These are phyloP conservation scores for Paedocypris sp. DNA, from an alignment of 2,113 vertebrate species.

Conservation along the genomic window DNA sequence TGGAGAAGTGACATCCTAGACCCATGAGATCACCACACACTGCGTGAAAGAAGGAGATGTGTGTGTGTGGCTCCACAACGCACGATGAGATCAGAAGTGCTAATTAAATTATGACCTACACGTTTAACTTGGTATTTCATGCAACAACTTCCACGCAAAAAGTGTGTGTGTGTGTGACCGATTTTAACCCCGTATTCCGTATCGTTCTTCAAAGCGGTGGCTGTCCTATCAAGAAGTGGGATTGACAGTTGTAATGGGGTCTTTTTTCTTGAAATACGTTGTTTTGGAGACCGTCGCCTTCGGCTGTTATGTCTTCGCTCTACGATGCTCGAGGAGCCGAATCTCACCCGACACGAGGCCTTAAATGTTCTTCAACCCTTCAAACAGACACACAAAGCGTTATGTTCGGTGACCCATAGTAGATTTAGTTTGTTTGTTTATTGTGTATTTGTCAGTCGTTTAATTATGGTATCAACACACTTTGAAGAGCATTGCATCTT, in stretches of 20 bases:
- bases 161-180: too few relatives aligned
- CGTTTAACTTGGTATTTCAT: constrained; percentile 28
- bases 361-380: constrained; percentile 4
- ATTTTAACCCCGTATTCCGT: too few relatives aligned
- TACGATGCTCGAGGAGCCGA: constrained; percentile 25
- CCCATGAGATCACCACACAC: constrained; percentile 52
- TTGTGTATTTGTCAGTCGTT: neutral
- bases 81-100: constrained; percentile 48
- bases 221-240: too few relatives aligned
- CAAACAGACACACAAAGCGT: too few relatives aligned
- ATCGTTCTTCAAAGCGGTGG: too few relatives aligned
- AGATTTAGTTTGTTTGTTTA: neutral
- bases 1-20: constrained; percentile 51
- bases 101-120: constrained; percentile 45
- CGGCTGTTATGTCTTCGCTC: constrained; percentile 38
- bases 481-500: too few relatives aligned
- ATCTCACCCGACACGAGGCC: constrained; percentile 2
- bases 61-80: neutral
- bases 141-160: constrained; percentile 4
- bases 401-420: neutral
- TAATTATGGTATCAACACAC: too few relatives aligned
- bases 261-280: constrained; percentile 39
- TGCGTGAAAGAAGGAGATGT: constrained; percentile 39
- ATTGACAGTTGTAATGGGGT: constrained; percentile 38
- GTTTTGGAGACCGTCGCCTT: constrained; percentile 50